Base-by-base conservation (phyloP, 2,888 invertebrate genomes). In the Sesamia inferens region DNA sequence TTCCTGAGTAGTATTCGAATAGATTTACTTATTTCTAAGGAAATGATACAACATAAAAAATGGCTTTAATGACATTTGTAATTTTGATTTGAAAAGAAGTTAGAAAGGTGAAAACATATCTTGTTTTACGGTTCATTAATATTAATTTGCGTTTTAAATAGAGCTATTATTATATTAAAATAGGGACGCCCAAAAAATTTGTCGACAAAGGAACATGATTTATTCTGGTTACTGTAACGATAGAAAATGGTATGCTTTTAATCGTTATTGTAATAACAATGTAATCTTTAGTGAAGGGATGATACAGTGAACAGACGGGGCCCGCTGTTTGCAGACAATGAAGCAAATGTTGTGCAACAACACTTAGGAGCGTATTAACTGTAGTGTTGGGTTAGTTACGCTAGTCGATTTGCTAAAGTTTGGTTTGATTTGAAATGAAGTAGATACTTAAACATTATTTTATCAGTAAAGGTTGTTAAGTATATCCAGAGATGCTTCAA, bases 301-400 rank as follows among this genome's bases (percentile, higher is more conserved):
- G 92, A 87, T 92, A 92, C 87, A 86, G 88, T 78, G 87, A 88
- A 89, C 92, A 92, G 88, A 88, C 89, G 88, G 87, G 89, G 87
- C 90, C 88, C 87, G 86, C 88, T 91, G 85, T 82, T 84, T 86
- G 85, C 78, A 88, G 88, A 94, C 93, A 94, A 95, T 92, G 86
- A 90, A 82, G 79, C 89, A 92, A 94, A 93, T 95, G 94, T 95
- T 94, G 92, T 90, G 90, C 88, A 93, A 94, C 95, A 95, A 93
- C 92, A 93, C 91, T 93, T 92, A 91, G 83, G 68, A 86, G 86
- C 86, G 87, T 92, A 92, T 91, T 92, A 91, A 81, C 67, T 67
- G 66, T 90, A 92, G 92, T 85, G 93, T 86, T 91, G 93, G 75
- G 73, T 71, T 79, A 74, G 74, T 73, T 78, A 80, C 77, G 78